Conservation (phyloP, 2,797 vertebrate species). For the Schizopygopsis malacanthus region DNA sequence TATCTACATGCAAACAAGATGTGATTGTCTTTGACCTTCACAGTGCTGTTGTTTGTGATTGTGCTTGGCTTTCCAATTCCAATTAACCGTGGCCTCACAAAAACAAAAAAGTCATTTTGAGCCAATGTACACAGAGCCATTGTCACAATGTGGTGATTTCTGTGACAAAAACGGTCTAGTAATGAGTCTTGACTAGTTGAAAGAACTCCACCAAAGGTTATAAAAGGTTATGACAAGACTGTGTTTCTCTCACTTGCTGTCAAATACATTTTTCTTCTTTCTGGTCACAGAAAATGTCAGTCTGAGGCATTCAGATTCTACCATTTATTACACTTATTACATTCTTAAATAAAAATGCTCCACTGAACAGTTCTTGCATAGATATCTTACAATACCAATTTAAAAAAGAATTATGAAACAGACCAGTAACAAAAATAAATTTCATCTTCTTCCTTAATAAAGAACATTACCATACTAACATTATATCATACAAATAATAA, state of each 20-base stretch:
- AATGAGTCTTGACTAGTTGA: slow-evolving; percentile 47
- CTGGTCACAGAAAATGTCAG: slow-evolving; percentile 70
- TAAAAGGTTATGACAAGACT: slow-evolving; percentile 60
- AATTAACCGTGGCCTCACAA: slow-evolving; percentile 63
- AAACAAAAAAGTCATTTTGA: slow-evolving; percentile 64
- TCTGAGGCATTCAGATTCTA: slow-evolving; percentile 94
- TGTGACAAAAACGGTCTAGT: slow-evolving; percentile 51
- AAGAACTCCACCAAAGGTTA: slow-evolving; percentile 49
- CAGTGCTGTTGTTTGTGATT: slow-evolving; percentile 10
- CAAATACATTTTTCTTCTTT: slow-evolving; percentile 64
- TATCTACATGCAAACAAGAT: background rate
- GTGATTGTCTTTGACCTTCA: slow-evolving; percentile 7
- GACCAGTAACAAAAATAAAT: slow-evolving; percentile 99
- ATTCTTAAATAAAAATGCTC: slow-evolving; percentile 99
- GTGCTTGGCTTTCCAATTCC: slow-evolving; percentile 63
- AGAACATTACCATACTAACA: slow-evolving; percentile 99
- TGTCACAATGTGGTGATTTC: slow-evolving; percentile 57
- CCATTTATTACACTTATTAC: slow-evolving; percentile 99
- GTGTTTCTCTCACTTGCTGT: slow-evolving; percentile 13
- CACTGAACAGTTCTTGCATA: slow-evolving; percentile 99
- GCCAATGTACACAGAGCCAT: slow-evolving; percentile 51
- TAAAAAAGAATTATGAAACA: slow-evolving; percentile 99
- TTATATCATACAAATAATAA: slow-evolving; percentile 99
- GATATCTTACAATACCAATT: slow-evolving; percentile 99
- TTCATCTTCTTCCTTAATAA: slow-evolving; percentile 99